These are phyloP conservation scores for Meghimatium bilineatum DNA, from an alignment of 2,888 invertebrate species.

Conservation along the genomic window DNA sequence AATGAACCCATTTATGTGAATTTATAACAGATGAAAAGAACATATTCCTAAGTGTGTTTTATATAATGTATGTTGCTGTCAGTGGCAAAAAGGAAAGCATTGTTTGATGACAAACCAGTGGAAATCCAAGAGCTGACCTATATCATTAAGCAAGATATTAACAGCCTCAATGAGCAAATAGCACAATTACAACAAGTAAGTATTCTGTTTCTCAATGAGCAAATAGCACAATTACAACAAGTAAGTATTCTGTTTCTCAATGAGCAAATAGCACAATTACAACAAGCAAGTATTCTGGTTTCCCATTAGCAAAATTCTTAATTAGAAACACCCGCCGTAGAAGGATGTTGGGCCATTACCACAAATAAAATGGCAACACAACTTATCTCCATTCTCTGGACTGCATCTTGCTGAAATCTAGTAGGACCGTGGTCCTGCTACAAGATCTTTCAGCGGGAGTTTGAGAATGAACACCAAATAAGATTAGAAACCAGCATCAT, in stretches of 20 bases:
- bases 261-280: slow-evolving; percentile 93
- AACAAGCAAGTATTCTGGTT: slow-evolving; percentile 69
- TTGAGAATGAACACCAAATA: too few relatives aligned
- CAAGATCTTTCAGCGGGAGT: too few relatives aligned
- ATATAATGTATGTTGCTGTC: slow-evolving; percentile 43
- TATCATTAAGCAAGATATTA: slow-evolving; percentile 97
- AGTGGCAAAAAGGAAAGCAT: slow-evolving; percentile 96
- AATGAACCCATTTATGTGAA: too few relatives aligned
- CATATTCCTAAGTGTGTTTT: background rate
- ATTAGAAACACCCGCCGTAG: too few relatives aligned
- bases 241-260: slow-evolving; percentile 79
- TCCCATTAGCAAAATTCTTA: slow-evolving; percentile 95
- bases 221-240: slow-evolving; percentile 88
- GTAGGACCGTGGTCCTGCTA: too few relatives aligned
- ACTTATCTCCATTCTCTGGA: too few relatives aligned
- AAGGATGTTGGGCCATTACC: too few relatives aligned
- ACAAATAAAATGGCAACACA: too few relatives aligned
- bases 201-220: slow-evolving; percentile 83
- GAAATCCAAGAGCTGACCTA: slow-evolving; percentile 98
- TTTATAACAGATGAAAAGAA: background rate
- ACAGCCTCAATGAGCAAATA: slow-evolving; percentile 96
- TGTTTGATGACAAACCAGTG: slow-evolving; percentile 96
- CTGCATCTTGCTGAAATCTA: too few relatives aligned
- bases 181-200: slow-evolving; percentile 82
- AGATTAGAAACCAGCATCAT: too few relatives aligned